phyloP scores from a whole-genome alignment of 2,797 vertebrate species.

The Platalea minor region DNA sequence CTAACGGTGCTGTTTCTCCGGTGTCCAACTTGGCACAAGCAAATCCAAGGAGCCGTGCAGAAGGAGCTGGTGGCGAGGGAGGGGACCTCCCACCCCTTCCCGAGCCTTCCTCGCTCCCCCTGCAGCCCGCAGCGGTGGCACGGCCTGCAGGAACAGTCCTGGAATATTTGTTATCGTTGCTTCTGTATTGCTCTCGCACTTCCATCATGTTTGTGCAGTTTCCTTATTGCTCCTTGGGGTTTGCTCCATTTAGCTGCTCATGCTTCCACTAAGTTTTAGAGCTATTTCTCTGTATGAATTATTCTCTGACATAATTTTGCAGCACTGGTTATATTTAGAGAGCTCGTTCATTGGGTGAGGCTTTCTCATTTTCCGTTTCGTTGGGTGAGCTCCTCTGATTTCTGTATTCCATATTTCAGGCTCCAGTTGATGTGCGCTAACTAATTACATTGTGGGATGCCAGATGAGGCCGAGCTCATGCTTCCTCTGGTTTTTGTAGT shows the following conservation, averaged over 20 bases:
- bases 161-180: not conserved
- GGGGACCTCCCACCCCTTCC: not conserved
- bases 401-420: not conserved
- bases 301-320: slow-evolving; percentile 44
- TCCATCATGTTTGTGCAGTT: not conserved
- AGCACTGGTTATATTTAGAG: slow-evolving; percentile 51
- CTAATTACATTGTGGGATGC: slow-evolving; percentile 12
- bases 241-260: slow-evolving; percentile 1
- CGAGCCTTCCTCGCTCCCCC: not conserved
- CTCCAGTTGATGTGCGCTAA: not conserved
- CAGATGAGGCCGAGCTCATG: not conserved
- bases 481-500: not conserved
- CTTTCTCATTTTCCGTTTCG: not conserved
- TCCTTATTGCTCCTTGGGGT: not conserved
- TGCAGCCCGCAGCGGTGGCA: rapidly evolving
- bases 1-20: no score
- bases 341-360: slow-evolving; percentile 24
- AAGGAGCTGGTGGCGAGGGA: not conserved
- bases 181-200: not conserved
- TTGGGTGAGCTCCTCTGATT: not conserved
- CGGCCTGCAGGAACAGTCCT: rapidly evolving
- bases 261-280: not conserved
- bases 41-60: not conserved
- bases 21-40: not conserved
- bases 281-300: slow-evolving; percentile 39